These are phyloP conservation scores for Oreohelix idahoensis DNA, from an alignment of 1,140 invertebrate genomes.

Conservation along the genomic window DNA sequence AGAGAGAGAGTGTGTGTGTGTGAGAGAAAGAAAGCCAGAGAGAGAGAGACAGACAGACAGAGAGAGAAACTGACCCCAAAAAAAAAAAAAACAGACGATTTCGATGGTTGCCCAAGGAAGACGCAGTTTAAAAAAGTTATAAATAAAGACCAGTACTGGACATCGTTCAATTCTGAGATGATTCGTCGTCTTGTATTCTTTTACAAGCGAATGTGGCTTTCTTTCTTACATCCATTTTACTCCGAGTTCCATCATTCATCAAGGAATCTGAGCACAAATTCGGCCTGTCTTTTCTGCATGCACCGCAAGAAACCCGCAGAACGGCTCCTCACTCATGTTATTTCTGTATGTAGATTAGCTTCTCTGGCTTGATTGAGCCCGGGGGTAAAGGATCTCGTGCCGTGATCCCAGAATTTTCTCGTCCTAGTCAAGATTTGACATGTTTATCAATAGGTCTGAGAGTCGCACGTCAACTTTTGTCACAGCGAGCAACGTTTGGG, in stretches of 20 bases:
- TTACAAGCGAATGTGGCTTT: too few species aligned
- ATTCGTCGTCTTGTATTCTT: too few species aligned
- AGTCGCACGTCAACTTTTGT: not conserved
- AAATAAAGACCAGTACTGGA: too few species aligned
- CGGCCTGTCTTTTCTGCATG: not conserved
- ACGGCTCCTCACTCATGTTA: not conserved
- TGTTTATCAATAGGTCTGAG: conserved; percentile 15
- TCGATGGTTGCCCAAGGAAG: too few species aligned
- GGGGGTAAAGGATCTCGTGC: too few species aligned
- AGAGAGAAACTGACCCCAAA: too few species aligned
- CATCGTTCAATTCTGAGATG: too few species aligned
- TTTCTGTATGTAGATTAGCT: conserved; percentile 21
- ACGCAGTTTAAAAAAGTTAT: too few species aligned
- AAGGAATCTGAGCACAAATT: not conserved
- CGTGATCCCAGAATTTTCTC: not conserved
- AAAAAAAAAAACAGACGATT: too few species aligned
- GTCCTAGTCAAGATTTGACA: not conserved
- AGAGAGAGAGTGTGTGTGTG: too few species aligned
- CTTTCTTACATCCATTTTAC: not conserved
- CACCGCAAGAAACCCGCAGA: not conserved
- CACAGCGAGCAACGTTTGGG: not conserved
- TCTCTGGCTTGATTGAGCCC: conserved; percentile 13
- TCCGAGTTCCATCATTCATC: not conserved
- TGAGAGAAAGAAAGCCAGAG: too few species aligned
- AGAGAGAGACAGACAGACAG: too few species aligned